Percentiles rank a stretch among this genome's conserved stretches.
Conservation (phyloP, 2,888 invertebrate species). For the Sicus ferrugineus region DNA sequence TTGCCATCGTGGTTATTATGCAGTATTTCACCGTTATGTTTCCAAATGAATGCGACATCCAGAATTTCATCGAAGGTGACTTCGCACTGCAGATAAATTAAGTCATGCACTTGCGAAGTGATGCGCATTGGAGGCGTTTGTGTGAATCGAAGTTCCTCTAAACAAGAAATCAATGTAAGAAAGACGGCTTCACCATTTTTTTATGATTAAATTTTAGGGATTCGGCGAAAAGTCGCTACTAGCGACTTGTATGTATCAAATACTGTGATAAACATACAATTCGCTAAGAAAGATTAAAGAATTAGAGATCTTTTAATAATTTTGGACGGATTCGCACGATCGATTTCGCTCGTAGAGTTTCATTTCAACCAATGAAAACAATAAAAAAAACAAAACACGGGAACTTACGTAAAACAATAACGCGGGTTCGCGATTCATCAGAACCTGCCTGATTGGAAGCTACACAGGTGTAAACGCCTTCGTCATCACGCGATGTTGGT, state of each 20-base stretch:
- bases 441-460: slow-evolving; percentile 86
- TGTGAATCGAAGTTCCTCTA: slow-evolving; percentile 78
- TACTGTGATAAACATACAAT: no score
- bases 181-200: no score
- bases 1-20: slow-evolving; percentile 68
- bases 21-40: slow-evolving; percentile 82
- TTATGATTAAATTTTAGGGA: no score
- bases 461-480: slow-evolving; percentile 84
- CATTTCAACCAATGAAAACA: no score
- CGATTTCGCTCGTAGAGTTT: no score
- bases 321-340: no score
- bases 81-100: slow-evolving; percentile 81
- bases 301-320: no score
- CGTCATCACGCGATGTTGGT: slow-evolving; percentile 86
- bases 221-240: no score
- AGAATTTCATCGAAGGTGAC: slow-evolving; percentile 85
- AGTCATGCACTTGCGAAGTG: slow-evolving; percentile 73
- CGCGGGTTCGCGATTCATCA: slow-evolving; percentile 83
- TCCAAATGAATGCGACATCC: slow-evolving; percentile 93
- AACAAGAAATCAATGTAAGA: slow-evolving; percentile 37
- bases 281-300: no score
- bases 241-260: no score
- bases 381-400: no score
- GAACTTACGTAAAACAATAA: slow-evolving; percentile 81
- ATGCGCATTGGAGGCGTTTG: slow-evolving; percentile 74